A percentile compares a stretch with the other conserved stretches of the same genome.
These are phyloP conservation scores for Tanypteryx hageni DNA, from an alignment of 2,888 invertebrate genomes.

Conservation along the genomic window DNA sequence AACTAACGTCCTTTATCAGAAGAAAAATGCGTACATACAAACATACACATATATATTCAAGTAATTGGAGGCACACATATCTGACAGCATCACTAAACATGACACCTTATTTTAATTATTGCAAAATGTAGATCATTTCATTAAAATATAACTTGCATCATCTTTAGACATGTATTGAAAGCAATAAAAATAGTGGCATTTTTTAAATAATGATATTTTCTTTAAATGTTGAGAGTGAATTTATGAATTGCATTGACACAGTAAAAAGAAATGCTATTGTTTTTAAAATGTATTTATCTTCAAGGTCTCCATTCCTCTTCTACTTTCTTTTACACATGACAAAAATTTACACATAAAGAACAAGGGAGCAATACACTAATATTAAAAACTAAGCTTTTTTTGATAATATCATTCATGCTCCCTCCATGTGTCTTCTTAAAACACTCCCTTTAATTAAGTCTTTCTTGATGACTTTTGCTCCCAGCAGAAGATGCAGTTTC, in stretches of 20 bases:
- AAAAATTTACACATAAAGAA: slow-evolving; percentile 58
- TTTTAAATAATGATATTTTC: too few relatives aligned
- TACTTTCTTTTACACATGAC: slow-evolving; percentile 51
- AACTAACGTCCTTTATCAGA: too few relatives aligned
- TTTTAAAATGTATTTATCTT: slow-evolving; percentile 58
- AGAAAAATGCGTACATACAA: too few relatives aligned
- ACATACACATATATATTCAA: too few relatives aligned
- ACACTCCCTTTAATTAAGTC: slow-evolving; percentile 5
- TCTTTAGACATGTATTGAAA: too few relatives aligned
- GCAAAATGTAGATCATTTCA: too few relatives aligned
- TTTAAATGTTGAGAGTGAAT: background rate
- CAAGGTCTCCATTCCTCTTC: slow-evolving; percentile 36
- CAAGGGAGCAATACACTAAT: slow-evolving; percentile 55
- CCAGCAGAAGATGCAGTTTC: slow-evolving; percentile 30
- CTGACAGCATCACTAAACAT: too few relatives aligned
- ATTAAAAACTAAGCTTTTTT: slow-evolving; percentile 36
- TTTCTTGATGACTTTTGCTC: slow-evolving; percentile 42
- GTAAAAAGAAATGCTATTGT: slow-evolving; percentile 26
- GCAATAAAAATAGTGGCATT: too few relatives aligned
- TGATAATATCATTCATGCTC: slow-evolving; percentile 52
- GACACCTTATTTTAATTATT: too few relatives aligned
- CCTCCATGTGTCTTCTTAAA: background rate
- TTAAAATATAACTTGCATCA: too few relatives aligned
- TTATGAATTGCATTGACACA: background rate
- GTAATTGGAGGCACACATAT: too few relatives aligned